Conservation (phyloP, 2,888 invertebrate genomes). For the Chalcis sispes region DNA sequence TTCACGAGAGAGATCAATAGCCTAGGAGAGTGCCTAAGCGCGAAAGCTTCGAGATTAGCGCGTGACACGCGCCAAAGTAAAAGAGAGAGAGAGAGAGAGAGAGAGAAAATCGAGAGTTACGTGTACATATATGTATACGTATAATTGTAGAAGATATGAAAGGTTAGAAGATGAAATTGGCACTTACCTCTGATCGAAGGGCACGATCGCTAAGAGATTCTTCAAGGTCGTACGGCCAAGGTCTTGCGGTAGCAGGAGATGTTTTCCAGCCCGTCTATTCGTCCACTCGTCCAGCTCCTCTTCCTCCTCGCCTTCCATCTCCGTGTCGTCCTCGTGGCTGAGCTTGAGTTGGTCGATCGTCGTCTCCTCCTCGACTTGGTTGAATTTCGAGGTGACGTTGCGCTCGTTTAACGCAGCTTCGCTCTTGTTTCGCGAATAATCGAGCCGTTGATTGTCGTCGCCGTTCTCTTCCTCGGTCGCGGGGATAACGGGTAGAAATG, state of each 20-base stretch:
- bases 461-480: background rate
- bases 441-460: conserved; percentile 34
- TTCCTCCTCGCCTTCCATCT: conserved; percentile 14
- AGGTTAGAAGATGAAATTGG: background rate
- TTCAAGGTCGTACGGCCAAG: conserved; percentile 64
- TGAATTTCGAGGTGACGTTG: background rate
- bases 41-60: no score
- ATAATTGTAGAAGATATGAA: no score
- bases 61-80: no score
- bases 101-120: background rate
- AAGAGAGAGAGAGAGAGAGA: background rate
- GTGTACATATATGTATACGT: no score
- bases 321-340: conserved; percentile 11
- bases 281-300: background rate
- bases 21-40: no score
- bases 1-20: no score
- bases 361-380: conserved; percentile 2
- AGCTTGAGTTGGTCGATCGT: conserved; percentile 50
- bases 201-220: conserved; percentile 70
- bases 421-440: background rate
- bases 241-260: conserved; percentile 62
- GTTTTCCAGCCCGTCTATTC: background rate
- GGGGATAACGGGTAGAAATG: conserved; percentile 27
- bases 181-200: conserved; percentile 72
- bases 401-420: no score